Base-by-base conservation (phyloP, 1,140 invertebrate genomes). In the Heterodera carotae region DNA sequence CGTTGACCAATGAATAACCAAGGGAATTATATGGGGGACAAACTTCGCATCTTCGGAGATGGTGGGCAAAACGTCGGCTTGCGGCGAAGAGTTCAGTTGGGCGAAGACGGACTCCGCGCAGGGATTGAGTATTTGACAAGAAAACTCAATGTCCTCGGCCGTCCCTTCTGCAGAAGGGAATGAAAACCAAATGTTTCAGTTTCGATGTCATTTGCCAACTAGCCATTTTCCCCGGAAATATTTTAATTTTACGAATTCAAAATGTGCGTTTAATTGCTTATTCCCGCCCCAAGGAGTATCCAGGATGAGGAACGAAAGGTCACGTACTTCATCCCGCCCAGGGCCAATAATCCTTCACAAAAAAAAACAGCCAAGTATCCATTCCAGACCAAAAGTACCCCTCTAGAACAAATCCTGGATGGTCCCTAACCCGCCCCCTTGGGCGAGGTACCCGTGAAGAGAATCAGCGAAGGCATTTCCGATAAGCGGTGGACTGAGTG, bases 71-170 rank as follows among this genome's bases (percentile, higher is more conserved):
- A 77, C 1, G 25, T 15, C 77, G n/a, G 75, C 25, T 36, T 74
- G 62, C 79, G 29, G 39, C 36, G 75, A 59, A 22, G 29, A 69
- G 15, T 62, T 31, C 76, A 22, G 25, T 22, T 82, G 39, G 2
- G 31, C n/a, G 68, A 62, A 80, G 29, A 81, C 29, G 8, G 39
- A 18, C 18, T 79, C 59, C n/a, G 66, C 80, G 39, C 36, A 72
- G 0, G 79, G 53, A 15, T 18, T 80, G 34, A 80, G 67, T 27
- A 80, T 62, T 59, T 81, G 69, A 18, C 59, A 62, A 15, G 79
- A 80, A 68, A 80, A 80, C 69, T 80, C 79, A 29, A 56, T 81
- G 66, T 80, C 79, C 53, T 80, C 79, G 25, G 79, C 78, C 5
- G 68, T 66, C 48, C 79, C 79, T 39, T 80, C 79, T 80, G 60